Evolutionary conservation across 1,140 invertebrate species (phyloP), one percentile per base, ranked within the genome.

Genomic region (Drosophila oshimai): DNA sequence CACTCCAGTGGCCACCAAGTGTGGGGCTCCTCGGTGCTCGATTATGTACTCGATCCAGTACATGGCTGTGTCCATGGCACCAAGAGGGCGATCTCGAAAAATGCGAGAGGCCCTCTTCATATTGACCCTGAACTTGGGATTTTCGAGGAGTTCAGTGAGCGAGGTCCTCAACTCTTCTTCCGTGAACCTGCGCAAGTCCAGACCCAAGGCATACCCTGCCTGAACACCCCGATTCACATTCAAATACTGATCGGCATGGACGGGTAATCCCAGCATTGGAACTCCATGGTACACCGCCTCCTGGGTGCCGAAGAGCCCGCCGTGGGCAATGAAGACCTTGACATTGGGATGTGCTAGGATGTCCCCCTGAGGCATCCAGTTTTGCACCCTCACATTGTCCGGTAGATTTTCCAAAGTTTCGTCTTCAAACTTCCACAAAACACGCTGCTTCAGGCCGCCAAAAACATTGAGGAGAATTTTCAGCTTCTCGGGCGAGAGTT

Each of bases 311-410:
- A 94, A 91, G 26, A 92, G 90, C 2, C 94, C 94, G 15, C 94
- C 93, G 39, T 95, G 94, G 7, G 92, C 92, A 17, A 95, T 93
- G 68, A 95, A 94, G 0, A 91, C 90, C 55, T 91, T 92, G 0
- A 94, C 88, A 55, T 94, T 94, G 0, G 90, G 90, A 89, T 94
- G 94, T 4, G 91, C 92, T 22, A 95, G 79, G 49, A 95, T 91
- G 76, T 94, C 93, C 9, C 91, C 91, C 71, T 95, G 94, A 0
- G 94, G 94, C 34, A 94, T 71, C 94, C 94, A 95, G 18, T 92
- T 92, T 2, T 90, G 78, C 7, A 93, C 87, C 53, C 93, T 92
- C 0, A 95, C 91, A 75, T 95, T 95, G 1, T 92, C 60, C 0
- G 93, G 92, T 9, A 90, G 83, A 68, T 90, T 90, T 3, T 91